phyloP scores from a whole-genome alignment of 2,888 invertebrate genomes.

The Microchrysa polita region DNA sequence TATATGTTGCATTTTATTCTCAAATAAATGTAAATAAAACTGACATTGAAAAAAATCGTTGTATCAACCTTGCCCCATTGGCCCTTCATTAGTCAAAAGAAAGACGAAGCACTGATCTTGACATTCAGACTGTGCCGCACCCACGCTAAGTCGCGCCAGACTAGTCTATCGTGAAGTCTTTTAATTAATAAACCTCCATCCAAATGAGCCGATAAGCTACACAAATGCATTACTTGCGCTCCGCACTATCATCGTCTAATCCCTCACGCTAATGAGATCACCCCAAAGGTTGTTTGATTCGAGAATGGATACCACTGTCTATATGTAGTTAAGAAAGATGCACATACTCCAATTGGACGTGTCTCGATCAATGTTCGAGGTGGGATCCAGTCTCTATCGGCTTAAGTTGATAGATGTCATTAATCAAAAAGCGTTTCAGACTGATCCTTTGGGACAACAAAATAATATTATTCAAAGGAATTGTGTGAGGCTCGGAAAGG shows the following conservation, averaged over 20 bases:
- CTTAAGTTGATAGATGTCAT: constrained; percentile 42
- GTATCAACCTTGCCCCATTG: background rate
- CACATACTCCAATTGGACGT: too few relatives aligned
- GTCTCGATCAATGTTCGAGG: background rate
- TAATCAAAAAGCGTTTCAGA: constrained; percentile 30
- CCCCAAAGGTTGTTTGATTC: constrained; percentile 28
- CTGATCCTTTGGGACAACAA: constrained; percentile 13
- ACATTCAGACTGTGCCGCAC: constrained; percentile 21
- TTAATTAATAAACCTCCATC: constrained; percentile 40
- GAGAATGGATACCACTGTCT: background rate
- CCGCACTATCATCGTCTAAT: constrained; percentile 38
- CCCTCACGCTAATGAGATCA: constrained; percentile 31
- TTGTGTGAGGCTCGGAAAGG: too few relatives aligned
- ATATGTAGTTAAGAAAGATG: background rate
- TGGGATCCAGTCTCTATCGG: constrained; percentile 1
- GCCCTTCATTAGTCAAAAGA: constrained; percentile 4
- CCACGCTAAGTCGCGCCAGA: too few relatives aligned
- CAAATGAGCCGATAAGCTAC: constrained; percentile 7
- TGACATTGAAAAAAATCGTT: background rate
- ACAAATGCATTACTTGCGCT: constrained; percentile 1
- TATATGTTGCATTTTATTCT: background rate
- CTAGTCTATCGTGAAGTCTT: constrained; percentile 5
- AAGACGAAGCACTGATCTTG: constrained; percentile 31
- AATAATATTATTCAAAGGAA: too few relatives aligned
- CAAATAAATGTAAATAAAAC: background rate